phyloP scores from a whole-genome alignment of 1,140 invertebrate species.

The Drosophila obscura region DNA sequence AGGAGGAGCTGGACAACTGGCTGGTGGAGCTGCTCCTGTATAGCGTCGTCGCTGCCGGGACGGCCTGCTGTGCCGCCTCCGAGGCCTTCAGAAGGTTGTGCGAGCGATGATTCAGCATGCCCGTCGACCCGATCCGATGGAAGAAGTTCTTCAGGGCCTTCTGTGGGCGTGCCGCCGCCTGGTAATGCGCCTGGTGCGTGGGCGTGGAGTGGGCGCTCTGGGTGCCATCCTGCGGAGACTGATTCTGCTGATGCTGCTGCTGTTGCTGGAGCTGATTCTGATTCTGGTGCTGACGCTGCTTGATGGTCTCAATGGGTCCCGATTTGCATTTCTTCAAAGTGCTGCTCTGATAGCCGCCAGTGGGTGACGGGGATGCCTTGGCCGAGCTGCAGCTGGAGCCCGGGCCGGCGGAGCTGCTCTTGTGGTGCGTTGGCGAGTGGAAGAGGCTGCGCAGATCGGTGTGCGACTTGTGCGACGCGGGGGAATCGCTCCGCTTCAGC shows the following conservation, averaged over 20 bases:
- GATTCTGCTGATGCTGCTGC: slow-evolving; percentile 36
- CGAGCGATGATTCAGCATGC: slow-evolving; percentile 88
- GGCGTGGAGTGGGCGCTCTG: slow-evolving; percentile 68
- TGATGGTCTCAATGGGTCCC: slow-evolving; percentile 72
- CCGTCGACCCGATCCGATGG: slow-evolving; percentile 90
- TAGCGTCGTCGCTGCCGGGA: slow-evolving; percentile 84
- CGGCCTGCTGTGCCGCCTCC: slow-evolving; percentile 73
- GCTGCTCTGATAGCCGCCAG: slow-evolving; percentile 54
- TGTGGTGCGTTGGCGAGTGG: slow-evolving; percentile 74
- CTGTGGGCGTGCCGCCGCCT: slow-evolving; percentile 65
- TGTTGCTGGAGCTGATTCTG: slow-evolving; percentile 41
- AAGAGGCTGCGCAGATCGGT: slow-evolving; percentile 77
- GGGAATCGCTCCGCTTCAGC: slow-evolving; percentile 87
- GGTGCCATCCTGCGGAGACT: slow-evolving; percentile 48
- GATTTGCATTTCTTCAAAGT: slow-evolving; percentile 80
- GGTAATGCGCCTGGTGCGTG: slow-evolving; percentile 51
- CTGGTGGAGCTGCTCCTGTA: slow-evolving; percentile 91
- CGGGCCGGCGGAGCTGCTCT: slow-evolving; percentile 58
- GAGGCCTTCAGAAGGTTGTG: slow-evolving; percentile 83
- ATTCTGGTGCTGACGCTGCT: slow-evolving; percentile 68
- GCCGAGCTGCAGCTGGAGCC: slow-evolving; percentile 34
- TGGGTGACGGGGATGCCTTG: slow-evolving; percentile 24
- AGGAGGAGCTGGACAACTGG: slow-evolving; percentile 88
- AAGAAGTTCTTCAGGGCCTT: slow-evolving; percentile 89
- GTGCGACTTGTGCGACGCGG: slow-evolving; percentile 84